These are phyloP conservation scores for Deilephila porcellus DNA, from an alignment of 2,888 invertebrate species.

Conservation along the genomic window DNA sequence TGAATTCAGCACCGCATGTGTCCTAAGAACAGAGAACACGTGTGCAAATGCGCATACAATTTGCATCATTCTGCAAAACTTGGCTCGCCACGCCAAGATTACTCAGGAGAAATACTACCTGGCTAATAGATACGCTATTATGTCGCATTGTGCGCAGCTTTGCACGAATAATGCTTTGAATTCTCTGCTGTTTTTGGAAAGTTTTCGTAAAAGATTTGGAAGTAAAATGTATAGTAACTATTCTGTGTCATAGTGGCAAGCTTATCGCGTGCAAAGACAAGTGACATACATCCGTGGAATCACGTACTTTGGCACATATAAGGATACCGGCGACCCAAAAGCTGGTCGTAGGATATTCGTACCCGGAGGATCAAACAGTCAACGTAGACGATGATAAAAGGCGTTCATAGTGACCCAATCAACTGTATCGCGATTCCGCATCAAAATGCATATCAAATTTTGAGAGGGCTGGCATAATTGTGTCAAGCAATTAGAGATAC, in stretches of 20 bases:
- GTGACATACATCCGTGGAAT: no score
- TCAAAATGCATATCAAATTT: no score
- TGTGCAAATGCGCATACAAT: slow-evolving; percentile 41
- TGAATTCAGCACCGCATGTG: slow-evolving; percentile 9
- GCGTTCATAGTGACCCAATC: no score
- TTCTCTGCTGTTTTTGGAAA: background rate
- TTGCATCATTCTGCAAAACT: slow-evolving; percentile 36
- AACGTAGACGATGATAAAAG: no score
- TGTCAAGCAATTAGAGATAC: no score
- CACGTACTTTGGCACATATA: no score
- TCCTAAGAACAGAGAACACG: slow-evolving; percentile 11
- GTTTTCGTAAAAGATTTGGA: background rate
- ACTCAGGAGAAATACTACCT: slow-evolving; percentile 12
- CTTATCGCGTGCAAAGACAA: no score
- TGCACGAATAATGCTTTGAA: slow-evolving; percentile 1
- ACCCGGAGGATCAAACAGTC: no score
- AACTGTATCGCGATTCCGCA: no score
- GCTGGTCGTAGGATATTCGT: no score
- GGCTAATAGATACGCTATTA: slow-evolving; percentile 10
- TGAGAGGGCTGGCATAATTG: no score
- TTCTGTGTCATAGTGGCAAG: background rate
- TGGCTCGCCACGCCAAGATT: slow-evolving; percentile 28
- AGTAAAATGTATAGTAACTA: background rate
- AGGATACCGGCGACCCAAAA: no score
- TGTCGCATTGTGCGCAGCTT: background rate